phyloP scores from a whole-genome alignment of 1,140 invertebrate genomes.

The Diprion similis region DNA sequence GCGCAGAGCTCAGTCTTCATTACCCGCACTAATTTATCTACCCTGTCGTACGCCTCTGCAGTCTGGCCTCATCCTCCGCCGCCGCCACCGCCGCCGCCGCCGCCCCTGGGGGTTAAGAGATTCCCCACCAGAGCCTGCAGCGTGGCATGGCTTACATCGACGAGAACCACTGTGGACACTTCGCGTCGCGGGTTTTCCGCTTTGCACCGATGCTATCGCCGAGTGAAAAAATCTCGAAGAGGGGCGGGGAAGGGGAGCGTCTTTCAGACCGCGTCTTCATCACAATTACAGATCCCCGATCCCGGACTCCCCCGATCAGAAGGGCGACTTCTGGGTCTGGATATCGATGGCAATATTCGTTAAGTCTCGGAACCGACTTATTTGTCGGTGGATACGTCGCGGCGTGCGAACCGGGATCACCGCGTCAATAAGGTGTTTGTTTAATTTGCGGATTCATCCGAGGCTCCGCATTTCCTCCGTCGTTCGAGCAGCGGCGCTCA shows the following conservation, averaged over 20 bases:
- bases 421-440: slow-evolving; percentile 54
- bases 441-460: slow-evolving; percentile 50
- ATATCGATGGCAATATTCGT: slow-evolving; percentile 56
- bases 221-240: too few relatives aligned
- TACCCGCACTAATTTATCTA: slow-evolving; percentile 54
- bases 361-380: slow-evolving; percentile 41
- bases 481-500: slow-evolving; percentile 32
- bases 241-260: too few relatives aligned
- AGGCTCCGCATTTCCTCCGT: neutral
- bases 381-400: neutral
- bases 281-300: neutral
- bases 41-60: slow-evolving; percentile 41
- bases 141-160: neutral
- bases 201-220: neutral
- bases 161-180: slow-evolving; percentile 1
- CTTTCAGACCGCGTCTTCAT: too few relatives aligned
- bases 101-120: too few relatives aligned
- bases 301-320: neutral
- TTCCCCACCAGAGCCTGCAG: too few relatives aligned
- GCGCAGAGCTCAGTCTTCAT: slow-evolving; percentile 55
- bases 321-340: slow-evolving; percentile 16
- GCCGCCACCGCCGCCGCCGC: neutral
- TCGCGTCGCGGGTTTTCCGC: neutral
- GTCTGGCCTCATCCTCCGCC: slow-evolving; percentile 25
- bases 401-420: slow-evolving; percentile 40